A percentile compares a stretch with the other conserved stretches of the same genome.
Evolutionary conservation across 1,140 invertebrate species (phyloP).

Genomic region (Drosophila parabipectinata): DNA sequence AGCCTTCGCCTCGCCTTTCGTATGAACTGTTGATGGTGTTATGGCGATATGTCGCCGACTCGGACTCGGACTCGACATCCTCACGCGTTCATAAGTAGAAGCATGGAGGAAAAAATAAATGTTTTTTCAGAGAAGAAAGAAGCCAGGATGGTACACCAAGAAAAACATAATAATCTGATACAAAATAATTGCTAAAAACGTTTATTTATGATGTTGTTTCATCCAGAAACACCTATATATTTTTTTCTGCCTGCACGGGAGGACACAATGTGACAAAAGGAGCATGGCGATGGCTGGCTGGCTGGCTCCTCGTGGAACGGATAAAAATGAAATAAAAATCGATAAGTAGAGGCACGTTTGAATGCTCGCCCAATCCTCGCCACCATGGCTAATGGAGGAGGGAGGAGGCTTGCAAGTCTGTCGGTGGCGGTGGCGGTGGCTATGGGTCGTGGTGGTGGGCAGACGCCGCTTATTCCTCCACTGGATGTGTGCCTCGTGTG

Average conservation of each 20-base stretch:
- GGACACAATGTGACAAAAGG: slow-evolving; percentile 25
- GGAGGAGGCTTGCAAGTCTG: neutral
- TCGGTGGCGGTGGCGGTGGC: no score
- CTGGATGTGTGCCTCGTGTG: slow-evolving; percentile 33
- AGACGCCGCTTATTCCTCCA: slow-evolving; percentile 33
- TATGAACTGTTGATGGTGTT: slow-evolving; percentile 82
- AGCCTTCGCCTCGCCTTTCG: slow-evolving; percentile 28
- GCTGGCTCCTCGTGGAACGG: slow-evolving; percentile 55
- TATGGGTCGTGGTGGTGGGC: slow-evolving; percentile 8
- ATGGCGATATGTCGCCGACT: slow-evolving; percentile 74
- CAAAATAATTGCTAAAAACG: neutral
- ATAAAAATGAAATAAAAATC: slow-evolving; percentile 83
- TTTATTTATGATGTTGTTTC: neutral
- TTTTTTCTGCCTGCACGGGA: slow-evolving; percentile 8
- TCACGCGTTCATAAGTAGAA: slow-evolving; percentile 66
- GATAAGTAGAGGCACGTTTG: slow-evolving; percentile 77
- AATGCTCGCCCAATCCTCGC: slow-evolving; percentile 49
- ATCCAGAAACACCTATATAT: neutral
- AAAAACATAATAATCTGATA: slow-evolving; percentile 10
- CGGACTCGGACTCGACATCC: slow-evolving; percentile 33
- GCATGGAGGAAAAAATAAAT: slow-evolving; percentile 67
- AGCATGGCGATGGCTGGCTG: neutral
- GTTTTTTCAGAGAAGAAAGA: slow-evolving; percentile 55
- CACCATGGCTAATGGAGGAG: no score
- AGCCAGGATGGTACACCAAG: slow-evolving; percentile 26